Evolutionary conservation across 1,140 invertebrate species (phyloP).

Genomic region (Micrasema longulum): DNA sequence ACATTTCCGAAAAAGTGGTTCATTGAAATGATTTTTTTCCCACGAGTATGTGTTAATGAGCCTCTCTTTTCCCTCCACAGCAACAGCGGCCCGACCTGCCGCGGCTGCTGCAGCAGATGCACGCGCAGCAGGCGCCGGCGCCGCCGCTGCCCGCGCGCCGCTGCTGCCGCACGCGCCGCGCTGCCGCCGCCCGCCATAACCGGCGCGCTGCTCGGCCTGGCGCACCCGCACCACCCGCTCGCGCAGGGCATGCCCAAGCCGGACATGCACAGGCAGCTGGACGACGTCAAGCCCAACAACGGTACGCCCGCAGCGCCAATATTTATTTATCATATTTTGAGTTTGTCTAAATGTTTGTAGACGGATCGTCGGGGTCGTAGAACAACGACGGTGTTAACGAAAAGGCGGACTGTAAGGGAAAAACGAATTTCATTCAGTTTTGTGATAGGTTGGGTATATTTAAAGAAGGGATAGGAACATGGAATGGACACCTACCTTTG

Average conservation of each 20-base stretch:
- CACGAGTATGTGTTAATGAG: no score
- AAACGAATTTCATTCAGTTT: no score
- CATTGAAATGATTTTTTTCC: no score
- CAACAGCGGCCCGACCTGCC: slow-evolving; percentile 84
- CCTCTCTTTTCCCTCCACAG: slow-evolving; percentile 64
- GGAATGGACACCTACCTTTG: no score
- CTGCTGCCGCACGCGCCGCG: slow-evolving; percentile 80
- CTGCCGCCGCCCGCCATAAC: slow-evolving; percentile 71
- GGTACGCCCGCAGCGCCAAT: slow-evolving; percentile 66
- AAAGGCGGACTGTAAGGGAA: no score
- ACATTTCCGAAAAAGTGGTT: no score
- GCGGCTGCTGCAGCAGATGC: slow-evolving; percentile 88
- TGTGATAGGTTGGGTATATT: no score
- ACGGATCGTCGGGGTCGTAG: no score
- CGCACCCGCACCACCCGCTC: slow-evolving; percentile 75
- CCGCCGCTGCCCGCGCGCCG: slow-evolving; percentile 74
- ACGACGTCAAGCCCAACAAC: slow-evolving; percentile 77
- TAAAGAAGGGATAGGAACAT: no score
- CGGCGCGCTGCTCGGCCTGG: slow-evolving; percentile 68
- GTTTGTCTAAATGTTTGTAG: no score
- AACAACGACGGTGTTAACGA: no score
- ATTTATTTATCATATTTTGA: no score
- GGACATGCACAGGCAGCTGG: slow-evolving; percentile 73
- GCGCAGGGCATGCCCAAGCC: slow-evolving; percentile 69
- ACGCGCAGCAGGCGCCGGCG: slow-evolving; percentile 87